Evolutionary conservation across 1,140 invertebrate species (phyloP).

Genomic region (Steinernema khuongi): DNA sequence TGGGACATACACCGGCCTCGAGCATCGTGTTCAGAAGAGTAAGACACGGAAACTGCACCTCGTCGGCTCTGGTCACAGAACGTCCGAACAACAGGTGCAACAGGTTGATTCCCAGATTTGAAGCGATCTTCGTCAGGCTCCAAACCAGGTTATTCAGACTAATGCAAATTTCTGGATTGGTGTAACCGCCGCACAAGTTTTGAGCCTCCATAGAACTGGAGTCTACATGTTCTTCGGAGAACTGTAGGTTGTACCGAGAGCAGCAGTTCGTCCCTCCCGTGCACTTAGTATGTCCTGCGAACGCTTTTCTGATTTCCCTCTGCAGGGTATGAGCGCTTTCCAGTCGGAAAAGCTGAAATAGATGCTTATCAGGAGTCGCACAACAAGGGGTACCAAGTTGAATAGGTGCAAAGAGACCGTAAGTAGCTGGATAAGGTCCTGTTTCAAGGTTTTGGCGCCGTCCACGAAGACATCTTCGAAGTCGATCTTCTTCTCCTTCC

Average conservation of each 20-base stretch:
- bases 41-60: slow-evolving; percentile 33
- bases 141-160: slow-evolving; percentile 16
- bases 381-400: slow-evolving; percentile 31
- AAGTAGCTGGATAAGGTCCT: slow-evolving; percentile 30
- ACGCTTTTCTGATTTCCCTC: not conserved
- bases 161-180: not conserved
- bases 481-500: slow-evolving; percentile 16
- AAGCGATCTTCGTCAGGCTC: slow-evolving; percentile 25
- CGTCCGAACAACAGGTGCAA: slow-evolving; percentile 32
- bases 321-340: not conserved
- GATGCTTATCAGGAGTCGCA: not conserved
- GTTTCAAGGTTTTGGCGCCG: slow-evolving; percentile 18
- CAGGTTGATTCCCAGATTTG: slow-evolving; percentile 12
- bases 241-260: not conserved
- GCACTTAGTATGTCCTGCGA: not conserved
- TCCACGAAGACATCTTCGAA: slow-evolving; percentile 18
- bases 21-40: slow-evolving; percentile 36
- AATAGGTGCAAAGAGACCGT: slow-evolving; percentile 32
- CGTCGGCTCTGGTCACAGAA: slow-evolving; percentile 25
- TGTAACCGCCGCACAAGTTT: slow-evolving; percentile 16
- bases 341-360: not conserved
- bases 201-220: not conserved
- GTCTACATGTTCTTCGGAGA: not conserved
- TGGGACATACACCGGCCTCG: slow-evolving; percentile 25
- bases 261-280: not conserved